Evolutionary conservation across 1,140 invertebrate genomes (phyloP).

Genomic region (Acromyrmex heyeri): DNA sequence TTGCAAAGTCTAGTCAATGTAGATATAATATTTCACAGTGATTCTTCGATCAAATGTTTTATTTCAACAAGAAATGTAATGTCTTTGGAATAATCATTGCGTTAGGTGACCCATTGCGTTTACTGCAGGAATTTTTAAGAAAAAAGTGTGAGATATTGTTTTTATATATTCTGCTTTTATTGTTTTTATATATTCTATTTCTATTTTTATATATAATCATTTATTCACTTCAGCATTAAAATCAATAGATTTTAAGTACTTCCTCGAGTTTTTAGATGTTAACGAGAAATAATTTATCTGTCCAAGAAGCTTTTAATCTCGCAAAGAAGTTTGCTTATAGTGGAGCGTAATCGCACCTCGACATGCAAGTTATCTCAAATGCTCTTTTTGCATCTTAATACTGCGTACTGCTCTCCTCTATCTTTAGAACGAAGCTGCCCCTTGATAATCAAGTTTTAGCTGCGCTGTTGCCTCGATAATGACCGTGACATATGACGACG

Average conservation of each 20-base stretch:
- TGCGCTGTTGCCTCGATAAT: slow-evolving; percentile 50
- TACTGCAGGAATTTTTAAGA: background rate
- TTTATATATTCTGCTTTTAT: background rate
- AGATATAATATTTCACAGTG: background rate
- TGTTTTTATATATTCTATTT: background rate
- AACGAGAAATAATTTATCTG: slow-evolving; percentile 21
- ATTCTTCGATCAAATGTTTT: background rate
- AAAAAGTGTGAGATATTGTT: background rate
- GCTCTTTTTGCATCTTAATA: slow-evolving; percentile 45
- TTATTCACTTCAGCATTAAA: background rate
- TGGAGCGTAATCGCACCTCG: background rate
- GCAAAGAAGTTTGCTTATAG: background rate
- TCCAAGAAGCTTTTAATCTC: slow-evolving; percentile 28
- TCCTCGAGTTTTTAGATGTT: background rate
- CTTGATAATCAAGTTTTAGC: slow-evolving; percentile 56
- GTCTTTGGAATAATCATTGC: background rate
- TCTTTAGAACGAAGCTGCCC: slow-evolving; percentile 46
- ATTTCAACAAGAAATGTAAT: background rate
- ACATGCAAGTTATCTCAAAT: slow-evolving; percentile 12
- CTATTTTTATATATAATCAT: background rate
- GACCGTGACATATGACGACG: slow-evolving; percentile 59
- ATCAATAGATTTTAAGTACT: background rate
- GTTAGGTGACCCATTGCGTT: background rate
- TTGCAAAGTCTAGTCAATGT: background rate
- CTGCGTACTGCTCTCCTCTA: slow-evolving; percentile 26